Evolutionary conservation across 1,140 invertebrate species (phyloP), one percentile per base, ranked within the genome.

Genomic region (Meloidogyne exigua): DNA sequence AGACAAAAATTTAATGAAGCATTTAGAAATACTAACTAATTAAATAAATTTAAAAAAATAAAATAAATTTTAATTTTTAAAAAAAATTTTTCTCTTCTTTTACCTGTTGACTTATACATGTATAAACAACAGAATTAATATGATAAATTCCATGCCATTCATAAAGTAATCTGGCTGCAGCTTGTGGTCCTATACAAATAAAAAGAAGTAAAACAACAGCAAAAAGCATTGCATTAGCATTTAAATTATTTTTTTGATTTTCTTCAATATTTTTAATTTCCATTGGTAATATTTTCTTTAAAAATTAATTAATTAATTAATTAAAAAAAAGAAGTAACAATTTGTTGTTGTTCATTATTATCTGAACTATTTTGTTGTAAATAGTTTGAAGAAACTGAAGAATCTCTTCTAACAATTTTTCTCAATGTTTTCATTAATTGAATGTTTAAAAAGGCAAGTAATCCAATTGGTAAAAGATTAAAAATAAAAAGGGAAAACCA

Each of bases 161-260:
- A 72, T 83, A 84, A 5, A 87, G 78, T 28, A 87, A 68, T 42
- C 85, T 70, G 9, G 85, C 85, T 9, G 86, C 86, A 11, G 81
- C 85, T 68, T 87, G 85, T 65, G 85, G 86, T 18, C 84, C 85
- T n/a, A 87, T 79, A 75, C 85, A 87, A 63, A 87, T 76, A 62
- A 87, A 82, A 0, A 87, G 69, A 21, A 87, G 76, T 18, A 85
- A 71, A 62, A 87, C 85, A 32, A 87, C 85, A 3, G 85, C 84
- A 76, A 87, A 85, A 21, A 87, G 80, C 86, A 87, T 87, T 25
- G 86, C 85, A 80, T 87, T 87, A 12, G 85, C 85, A 72, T 87
- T 87, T 67, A 77, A 76, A 28, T 70, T 71, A 28, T 77, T 79
- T 28, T 73, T 25, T 68, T 28, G 49, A 84, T 23, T 39, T 80